Evolutionary conservation across 2,797 vertebrate species (phyloP), one percentile per base, ranked within the genome.

Genomic region (Lithobates sylvaticus): DNA sequence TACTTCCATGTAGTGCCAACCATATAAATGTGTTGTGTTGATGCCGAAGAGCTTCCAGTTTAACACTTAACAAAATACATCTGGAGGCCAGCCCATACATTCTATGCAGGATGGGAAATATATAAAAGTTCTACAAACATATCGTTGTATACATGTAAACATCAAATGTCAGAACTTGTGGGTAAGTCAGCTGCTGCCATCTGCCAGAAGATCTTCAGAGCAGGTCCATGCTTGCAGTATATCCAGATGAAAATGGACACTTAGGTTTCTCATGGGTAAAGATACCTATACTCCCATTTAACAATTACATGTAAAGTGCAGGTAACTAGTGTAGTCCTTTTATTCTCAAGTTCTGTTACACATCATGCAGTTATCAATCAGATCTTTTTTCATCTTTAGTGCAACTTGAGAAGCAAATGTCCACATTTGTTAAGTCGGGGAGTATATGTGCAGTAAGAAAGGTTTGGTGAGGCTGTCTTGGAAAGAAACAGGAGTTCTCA

Each of bases 121-220:
- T 76, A 84, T 34, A 79, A 76, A 68, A 67, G 58, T 67, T 47
- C 34, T 68, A 69, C 34, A 76, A 84, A 84, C 67, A 84, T 71
- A 70, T 75, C 13, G 44, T 72, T 83, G 71, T 44, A 61, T 75
- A 83, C 81, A 83, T 83, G 72, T 75, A 83, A 83, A 84, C 73
- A 68, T 42, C 32, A 73, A 67, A 54, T 29, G 3, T 69, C 42
- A 32, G n/a, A 27, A 68, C n/a, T 80, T 80, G 13, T 39, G 54
- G 54, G 16, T 61, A 23, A 50, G 36, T 44, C 76, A 73, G 3
- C 2, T 39, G 29, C 15, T 72, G 47, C 10, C 68, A 39, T 54
- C 5, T 21, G 21, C 18, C 5, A 79, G 54, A 21, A 32, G 58
- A 58, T 10, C 39, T 15, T 67, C 65, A 26, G 23, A 65, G 61